Conservation (phyloP, 2,113 vertebrate species). For the Neodontobutis hainanensis region DNA sequence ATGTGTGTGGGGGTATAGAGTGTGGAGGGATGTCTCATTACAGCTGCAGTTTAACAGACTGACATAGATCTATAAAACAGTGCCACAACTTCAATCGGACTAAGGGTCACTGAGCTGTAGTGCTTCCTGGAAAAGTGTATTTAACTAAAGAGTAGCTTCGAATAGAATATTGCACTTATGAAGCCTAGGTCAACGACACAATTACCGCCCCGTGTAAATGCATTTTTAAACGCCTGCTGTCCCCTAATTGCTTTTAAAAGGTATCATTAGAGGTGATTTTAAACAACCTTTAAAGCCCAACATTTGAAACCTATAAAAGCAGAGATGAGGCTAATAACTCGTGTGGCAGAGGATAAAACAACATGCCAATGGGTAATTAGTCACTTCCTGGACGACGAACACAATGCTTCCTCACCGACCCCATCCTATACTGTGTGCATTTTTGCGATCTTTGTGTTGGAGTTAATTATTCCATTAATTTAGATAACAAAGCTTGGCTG, state of each 20-base stretch:
- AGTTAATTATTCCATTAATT: too few relatives aligned
- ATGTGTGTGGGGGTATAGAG: conserved; percentile 7
- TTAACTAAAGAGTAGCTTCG: conserved; percentile 33
- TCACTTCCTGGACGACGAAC: conserved; percentile 23
- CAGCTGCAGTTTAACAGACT: conserved; percentile 1
- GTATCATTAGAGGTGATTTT: conserved; percentile 36
- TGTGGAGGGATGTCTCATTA: conserved; percentile 23
- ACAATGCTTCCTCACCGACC: neutral
- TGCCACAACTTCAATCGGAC: conserved; percentile 1
- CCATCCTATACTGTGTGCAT: neutral
- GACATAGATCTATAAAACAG: conserved; percentile 8
- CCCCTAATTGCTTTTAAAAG: conserved; percentile 64
- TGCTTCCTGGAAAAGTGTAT: conserved; percentile 32
- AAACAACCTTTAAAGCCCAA: conserved; percentile 41
- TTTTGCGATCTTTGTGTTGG: neutral
- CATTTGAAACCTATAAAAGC: conserved; percentile 45
- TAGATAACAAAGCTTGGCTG: neutral
- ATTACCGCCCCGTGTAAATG: conserved; percentile 50
- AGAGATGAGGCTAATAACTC: conserved; percentile 40
- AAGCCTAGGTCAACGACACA: conserved; percentile 55
- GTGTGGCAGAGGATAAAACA: conserved; percentile 26
- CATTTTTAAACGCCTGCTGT: conserved; percentile 58
- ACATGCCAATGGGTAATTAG: conserved; percentile 7
- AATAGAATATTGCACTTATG: conserved; percentile 4
- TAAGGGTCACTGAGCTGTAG: conserved; percentile 29